Conservation (phyloP, 2,888 invertebrate species). For the Drosophila nigricruria region DNA sequence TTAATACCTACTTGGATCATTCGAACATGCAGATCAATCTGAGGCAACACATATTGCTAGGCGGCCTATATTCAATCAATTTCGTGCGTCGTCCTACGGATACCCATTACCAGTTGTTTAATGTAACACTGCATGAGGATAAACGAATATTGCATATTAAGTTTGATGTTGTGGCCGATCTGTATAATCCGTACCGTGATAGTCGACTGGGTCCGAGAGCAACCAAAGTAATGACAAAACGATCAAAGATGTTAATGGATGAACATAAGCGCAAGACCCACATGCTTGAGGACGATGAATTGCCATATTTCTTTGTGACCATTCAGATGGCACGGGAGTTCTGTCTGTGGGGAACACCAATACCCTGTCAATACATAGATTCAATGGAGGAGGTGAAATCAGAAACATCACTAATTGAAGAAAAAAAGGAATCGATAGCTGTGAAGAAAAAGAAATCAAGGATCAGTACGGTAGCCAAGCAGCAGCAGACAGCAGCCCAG, state of each 20-base stretch:
- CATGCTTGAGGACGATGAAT: constrained; percentile 33
- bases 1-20: background rate
- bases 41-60: constrained; percentile 74
- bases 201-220: background rate
- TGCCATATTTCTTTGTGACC: constrained; percentile 73
- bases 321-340: constrained; percentile 70
- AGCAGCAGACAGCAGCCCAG: background rate
- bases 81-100: constrained; percentile 71
- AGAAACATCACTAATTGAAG: constrained; percentile 9
- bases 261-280: constrained; percentile 1
- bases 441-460: constrained; percentile 9
- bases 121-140: constrained; percentile 75
- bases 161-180: constrained; percentile 42
- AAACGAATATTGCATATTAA: constrained; percentile 52
- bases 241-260: constrained; percentile 13
- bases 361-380: constrained; percentile 74
- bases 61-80: constrained; percentile 81
- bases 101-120: constrained; percentile 68
- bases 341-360: constrained; percentile 78
- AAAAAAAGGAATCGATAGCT: background rate
- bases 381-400: constrained; percentile 27
- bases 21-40: constrained; percentile 76
- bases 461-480: accelerated
- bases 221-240: background rate
- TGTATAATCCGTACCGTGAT: background rate